Base-by-base conservation (phyloP, 2,113 vertebrate species). In the Rhabdornis inornatus region DNA sequence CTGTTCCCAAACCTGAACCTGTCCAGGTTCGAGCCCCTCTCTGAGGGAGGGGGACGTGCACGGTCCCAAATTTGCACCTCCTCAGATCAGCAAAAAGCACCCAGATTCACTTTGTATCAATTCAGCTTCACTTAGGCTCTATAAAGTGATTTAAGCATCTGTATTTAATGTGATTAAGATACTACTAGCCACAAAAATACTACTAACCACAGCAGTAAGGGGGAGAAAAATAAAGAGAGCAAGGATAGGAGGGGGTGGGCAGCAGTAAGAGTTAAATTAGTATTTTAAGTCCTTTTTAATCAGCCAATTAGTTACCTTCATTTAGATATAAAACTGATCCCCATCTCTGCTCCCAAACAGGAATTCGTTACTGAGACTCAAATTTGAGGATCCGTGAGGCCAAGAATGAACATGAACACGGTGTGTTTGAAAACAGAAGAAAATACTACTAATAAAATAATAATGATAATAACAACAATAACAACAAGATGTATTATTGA, bases 1-100 rank as follows among this genome's bases (percentile, higher is more conserved):
- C 25, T 13, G 31, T 22, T 15, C 9, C 24, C 12, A 7, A 11
- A 55, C 6, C 37, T 2, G 15, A 21, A 27, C 28, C 37, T 17
- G 25, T 4, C 1, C 2, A 3, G 42, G 7, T 1, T 1, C 1
- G 3, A 19, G 61, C 22, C 8, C 13, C 35, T 20, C 45, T 19
- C n/a, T 10, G 47, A 61, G 23, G 17, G 27, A n/a, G 3, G 11
- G 4, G 5, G 3, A 6, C 12, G 18, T 42, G 1, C 5, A 13
- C 4, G 45, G 1, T 18, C 52, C 16, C 18, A 8, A 0, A 6
- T 3, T 2, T 61, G 7, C 39, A 14, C 11, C 11, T 70, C 40
- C 22, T 31, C 13, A 18, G 3, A 3, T 17, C 24, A 18, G 21
- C 9, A 14, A 33, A 25, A 56, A 53, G 3, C 1, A 0, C 4